phyloP scores from a whole-genome alignment of 2,797 vertebrate genomes.

The Myotis myotis region DNA sequence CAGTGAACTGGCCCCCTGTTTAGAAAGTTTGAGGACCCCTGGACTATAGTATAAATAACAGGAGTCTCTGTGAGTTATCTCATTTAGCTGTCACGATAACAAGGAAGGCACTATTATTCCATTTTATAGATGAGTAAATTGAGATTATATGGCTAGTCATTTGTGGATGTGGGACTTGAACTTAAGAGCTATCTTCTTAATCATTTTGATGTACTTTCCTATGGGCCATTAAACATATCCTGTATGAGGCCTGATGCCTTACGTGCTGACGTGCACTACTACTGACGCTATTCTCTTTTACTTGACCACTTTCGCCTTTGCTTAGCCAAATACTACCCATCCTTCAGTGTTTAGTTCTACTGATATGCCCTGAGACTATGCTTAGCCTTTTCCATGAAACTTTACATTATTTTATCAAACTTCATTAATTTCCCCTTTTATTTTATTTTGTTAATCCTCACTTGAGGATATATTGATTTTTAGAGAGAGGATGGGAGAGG shows the following conservation, averaged over 20 bases:
- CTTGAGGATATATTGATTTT: too few species aligned
- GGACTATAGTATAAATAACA: not conserved
- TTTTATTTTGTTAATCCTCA: too few species aligned
- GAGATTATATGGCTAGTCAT: not conserved
- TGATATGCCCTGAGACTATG: not conserved
- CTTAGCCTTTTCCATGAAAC: not conserved
- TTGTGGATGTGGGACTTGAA: not conserved
- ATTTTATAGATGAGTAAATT: not conserved
- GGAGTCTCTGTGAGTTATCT: not conserved
- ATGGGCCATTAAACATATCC: not conserved
- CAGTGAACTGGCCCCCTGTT: too few species aligned
- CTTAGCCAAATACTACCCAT: not conserved
- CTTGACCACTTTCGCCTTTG: not conserved
- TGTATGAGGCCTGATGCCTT: not conserved
- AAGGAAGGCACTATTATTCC: not conserved
- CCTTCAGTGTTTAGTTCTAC: not conserved
- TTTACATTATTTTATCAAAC: constrained; percentile 24
- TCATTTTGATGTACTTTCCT: not conserved
- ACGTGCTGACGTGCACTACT: not conserved
- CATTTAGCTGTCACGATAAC: not conserved
- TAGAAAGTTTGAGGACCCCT: too few species aligned
- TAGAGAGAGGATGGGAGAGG: too few species aligned
- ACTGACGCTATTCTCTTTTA: not conserved
- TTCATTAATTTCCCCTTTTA: not conserved
- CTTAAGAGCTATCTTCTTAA: not conserved